phyloP scores from a whole-genome alignment of 2,797 vertebrate genomes.

The Sylvia borin region DNA sequence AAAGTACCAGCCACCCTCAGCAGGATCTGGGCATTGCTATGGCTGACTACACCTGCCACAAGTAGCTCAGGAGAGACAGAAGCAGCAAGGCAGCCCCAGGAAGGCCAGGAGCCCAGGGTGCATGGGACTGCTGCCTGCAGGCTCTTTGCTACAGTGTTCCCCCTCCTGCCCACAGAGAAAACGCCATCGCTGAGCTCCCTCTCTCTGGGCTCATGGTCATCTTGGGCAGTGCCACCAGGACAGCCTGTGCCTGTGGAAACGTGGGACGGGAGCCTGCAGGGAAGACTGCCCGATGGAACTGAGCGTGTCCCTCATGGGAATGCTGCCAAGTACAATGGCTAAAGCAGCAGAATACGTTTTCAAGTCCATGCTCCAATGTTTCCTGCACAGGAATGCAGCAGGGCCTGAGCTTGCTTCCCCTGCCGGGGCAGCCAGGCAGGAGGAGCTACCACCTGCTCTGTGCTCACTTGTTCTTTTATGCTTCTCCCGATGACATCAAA shows the following conservation, averaged over 20 bases:
- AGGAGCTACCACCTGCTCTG: background rate
- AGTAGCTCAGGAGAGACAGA: background rate
- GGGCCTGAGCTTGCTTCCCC: background rate
- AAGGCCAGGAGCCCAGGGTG: background rate
- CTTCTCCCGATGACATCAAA: background rate
- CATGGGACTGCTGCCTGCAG: background rate
- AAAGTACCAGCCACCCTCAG: background rate
- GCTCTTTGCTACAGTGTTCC: background rate
- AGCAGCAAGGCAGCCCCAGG: background rate
- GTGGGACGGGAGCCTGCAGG: background rate
- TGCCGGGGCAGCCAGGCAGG: fast-evolving
- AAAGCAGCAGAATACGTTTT: background rate
- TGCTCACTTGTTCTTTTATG: background rate
- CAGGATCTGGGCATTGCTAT: background rate
- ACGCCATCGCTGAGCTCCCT: fast-evolving
- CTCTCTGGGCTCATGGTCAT: background rate
- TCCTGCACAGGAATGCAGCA: background rate
- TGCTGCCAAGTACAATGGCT: background rate
- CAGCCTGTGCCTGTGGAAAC: background rate
- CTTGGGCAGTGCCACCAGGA: background rate
- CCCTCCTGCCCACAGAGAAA: background rate
- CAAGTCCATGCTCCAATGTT: background rate
- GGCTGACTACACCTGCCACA: background rate
- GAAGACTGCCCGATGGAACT: fast-evolving
- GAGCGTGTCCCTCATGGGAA: fast-evolving